phyloP scores from a whole-genome alignment of 2,797 vertebrate genomes.

The Coreius guichenoti region DNA sequence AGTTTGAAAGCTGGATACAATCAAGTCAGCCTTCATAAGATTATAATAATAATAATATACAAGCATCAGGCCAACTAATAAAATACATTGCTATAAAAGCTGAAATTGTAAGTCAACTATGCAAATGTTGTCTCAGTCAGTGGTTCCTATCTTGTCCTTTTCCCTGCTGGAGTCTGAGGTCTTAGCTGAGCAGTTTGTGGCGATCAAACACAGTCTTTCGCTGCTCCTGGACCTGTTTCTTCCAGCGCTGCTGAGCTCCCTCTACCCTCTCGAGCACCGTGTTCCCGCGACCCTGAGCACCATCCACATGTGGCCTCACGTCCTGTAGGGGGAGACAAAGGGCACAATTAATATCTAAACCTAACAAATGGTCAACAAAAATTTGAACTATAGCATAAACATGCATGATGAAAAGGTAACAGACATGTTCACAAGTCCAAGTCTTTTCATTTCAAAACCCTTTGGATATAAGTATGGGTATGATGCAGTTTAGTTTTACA shows the following conservation, averaged over 20 bases:
- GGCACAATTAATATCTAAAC: background rate
- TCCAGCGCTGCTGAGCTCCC: slow-evolving; percentile 96
- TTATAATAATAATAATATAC: background rate
- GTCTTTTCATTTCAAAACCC: too few species aligned
- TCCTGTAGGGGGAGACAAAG: slow-evolving; percentile 76
- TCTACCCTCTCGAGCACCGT: slow-evolving; percentile 93
- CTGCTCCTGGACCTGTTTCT: slow-evolving; percentile 95
- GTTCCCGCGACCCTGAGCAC: slow-evolving; percentile 78
- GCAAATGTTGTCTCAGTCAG: slow-evolving; percentile 11
- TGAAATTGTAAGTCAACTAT: slow-evolving; percentile 11
- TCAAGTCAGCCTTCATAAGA: background rate
- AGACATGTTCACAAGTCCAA: too few species aligned
- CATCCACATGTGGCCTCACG: slow-evolving; percentile 70
- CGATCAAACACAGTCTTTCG: slow-evolving; percentile 95
- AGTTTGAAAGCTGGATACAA: background rate
- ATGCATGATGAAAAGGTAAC: too few species aligned
- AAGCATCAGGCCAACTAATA: slow-evolving; percentile 1
- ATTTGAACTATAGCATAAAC: background rate
- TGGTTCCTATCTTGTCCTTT: background rate
- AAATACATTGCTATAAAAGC: slow-evolving; percentile 8
- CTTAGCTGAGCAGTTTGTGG: slow-evolving; percentile 95
- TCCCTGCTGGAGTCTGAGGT: background rate
- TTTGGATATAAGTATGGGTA: too few species aligned
- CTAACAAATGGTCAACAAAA: background rate
- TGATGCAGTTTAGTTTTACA: too few species aligned